Evolutionary conservation across 2,888 invertebrate species (phyloP).

Genomic region (Drosophila siamana): DNA sequence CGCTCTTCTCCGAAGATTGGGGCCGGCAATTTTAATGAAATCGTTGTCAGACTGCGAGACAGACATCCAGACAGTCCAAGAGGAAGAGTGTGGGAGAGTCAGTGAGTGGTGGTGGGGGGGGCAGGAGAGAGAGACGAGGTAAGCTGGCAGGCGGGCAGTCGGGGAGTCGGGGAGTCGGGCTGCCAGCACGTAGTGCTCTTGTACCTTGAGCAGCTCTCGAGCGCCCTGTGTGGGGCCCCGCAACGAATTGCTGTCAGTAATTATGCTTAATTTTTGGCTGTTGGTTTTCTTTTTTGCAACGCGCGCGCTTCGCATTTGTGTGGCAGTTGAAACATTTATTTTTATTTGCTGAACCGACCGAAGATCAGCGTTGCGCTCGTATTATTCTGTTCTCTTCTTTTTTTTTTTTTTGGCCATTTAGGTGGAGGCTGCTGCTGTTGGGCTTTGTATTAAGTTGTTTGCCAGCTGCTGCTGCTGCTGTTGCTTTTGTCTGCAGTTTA

Average conservation of each 20-base stretch:
- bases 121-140: no score
- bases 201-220: constrained; percentile 36
- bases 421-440: constrained; percentile 2
- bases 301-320: constrained; percentile 53
- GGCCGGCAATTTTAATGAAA: constrained; percentile 79
- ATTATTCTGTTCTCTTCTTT: background rate
- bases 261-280: constrained; percentile 76
- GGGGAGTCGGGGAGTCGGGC: no score
- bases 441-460: constrained; percentile 75
- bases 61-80: background rate
- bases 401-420: constrained; percentile 25
- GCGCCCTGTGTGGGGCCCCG: constrained; percentile 64
- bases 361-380: constrained; percentile 28
- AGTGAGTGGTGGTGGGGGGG: no score
- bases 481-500: constrained; percentile 66
- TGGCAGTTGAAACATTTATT: constrained; percentile 74
- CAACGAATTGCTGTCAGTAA: constrained; percentile 79
- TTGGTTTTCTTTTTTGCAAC: constrained; percentile 32
- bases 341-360: constrained; percentile 52
- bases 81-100: background rate
- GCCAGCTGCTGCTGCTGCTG: constrained; percentile 69
- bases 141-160: no score
- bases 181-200: constrained; percentile 67
- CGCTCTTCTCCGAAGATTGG: constrained; percentile 44
- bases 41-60: constrained; percentile 60